Evolutionary conservation across 2,797 vertebrate species (phyloP).

Genomic region (Hippopotamyrus pictus): DNA sequence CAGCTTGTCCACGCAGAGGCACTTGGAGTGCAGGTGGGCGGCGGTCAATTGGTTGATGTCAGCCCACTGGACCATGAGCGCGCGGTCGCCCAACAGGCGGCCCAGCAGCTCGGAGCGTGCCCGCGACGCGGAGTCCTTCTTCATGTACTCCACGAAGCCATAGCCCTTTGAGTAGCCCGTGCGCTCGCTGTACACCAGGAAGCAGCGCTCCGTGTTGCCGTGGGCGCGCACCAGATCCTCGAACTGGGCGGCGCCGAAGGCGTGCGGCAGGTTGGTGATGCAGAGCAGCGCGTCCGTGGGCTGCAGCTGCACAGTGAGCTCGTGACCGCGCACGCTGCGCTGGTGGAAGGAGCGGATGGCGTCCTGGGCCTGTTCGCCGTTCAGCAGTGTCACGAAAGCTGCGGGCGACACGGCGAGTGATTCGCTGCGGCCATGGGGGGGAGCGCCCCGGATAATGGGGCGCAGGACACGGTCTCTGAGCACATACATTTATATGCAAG

Average conservation of each 20-base stretch:
- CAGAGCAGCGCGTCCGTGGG: slow-evolving; percentile 93
- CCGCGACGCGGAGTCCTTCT: slow-evolving; percentile 92
- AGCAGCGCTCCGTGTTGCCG: slow-evolving; percentile 89
- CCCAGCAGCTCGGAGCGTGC: slow-evolving; percentile 87
- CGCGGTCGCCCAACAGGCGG: slow-evolving; percentile 71
- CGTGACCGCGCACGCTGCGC: slow-evolving; percentile 75
- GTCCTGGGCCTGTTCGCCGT: slow-evolving; percentile 91
- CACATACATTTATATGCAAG: neutral
- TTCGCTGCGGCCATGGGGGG: neutral
- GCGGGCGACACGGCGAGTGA: slow-evolving; percentile 40
- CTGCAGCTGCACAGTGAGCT: slow-evolving; percentile 86
- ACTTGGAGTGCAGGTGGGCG: slow-evolving; percentile 90
- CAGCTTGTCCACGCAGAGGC: slow-evolving; percentile 86
- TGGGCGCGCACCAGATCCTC: slow-evolving; percentile 87
- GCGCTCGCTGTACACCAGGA: slow-evolving; percentile 86
- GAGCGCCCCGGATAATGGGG: too few relatives aligned
- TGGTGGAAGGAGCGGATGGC: slow-evolving; percentile 86
- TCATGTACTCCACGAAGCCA: slow-evolving; percentile 98
- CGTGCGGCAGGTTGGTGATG: slow-evolving; percentile 83
- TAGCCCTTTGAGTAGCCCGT: slow-evolving; percentile 91
- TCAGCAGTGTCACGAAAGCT: slow-evolving; percentile 94
- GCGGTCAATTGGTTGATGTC: slow-evolving; percentile 86
- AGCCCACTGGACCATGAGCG: slow-evolving; percentile 93
- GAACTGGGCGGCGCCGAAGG: slow-evolving; percentile 75
- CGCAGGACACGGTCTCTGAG: neutral